Conservation (phyloP, 2,888 invertebrate species). For the Oxycera nigricornis region DNA sequence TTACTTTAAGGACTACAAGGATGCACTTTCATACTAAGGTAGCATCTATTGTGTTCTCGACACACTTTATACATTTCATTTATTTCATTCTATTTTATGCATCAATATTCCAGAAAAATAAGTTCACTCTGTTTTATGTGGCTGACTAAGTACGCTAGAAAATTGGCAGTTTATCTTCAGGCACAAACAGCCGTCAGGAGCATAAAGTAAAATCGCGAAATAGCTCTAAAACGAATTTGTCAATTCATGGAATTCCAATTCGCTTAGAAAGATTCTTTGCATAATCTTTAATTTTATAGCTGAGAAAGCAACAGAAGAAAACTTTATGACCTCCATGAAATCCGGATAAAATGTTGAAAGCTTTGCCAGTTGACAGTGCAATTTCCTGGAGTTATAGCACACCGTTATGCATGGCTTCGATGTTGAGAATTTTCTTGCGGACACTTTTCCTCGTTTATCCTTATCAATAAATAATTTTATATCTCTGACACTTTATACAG, state of each 20-base stretch:
- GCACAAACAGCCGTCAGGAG: too few relatives aligned
- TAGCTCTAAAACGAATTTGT: constrained; percentile 22
- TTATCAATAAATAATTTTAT: constrained; percentile 35
- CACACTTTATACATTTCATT: too few relatives aligned
- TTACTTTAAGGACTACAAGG: too few relatives aligned
- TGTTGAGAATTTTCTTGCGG: constrained; percentile 4
- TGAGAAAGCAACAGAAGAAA: neutral
- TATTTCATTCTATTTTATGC: too few relatives aligned
- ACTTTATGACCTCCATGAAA: constrained; percentile 39
- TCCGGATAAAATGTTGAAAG: constrained; percentile 35
- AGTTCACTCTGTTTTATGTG: too few relatives aligned
- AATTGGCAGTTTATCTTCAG: constrained; percentile 3
- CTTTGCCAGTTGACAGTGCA: constrained; percentile 41
- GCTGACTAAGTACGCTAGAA: neutral
- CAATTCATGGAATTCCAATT: constrained; percentile 34
- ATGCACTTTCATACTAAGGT: too few relatives aligned
- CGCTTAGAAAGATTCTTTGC: constrained; percentile 21
- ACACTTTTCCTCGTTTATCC: constrained; percentile 15
- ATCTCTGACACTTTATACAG: constrained; percentile 14
- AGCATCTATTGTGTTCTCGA: too few relatives aligned
- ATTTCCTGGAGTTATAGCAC: constrained; percentile 38
- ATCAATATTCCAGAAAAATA: too few relatives aligned
- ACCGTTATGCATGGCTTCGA: constrained; percentile 4
- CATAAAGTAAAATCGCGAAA: neutral
- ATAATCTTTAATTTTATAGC: constrained; percentile 35